Evolutionary conservation across 2,888 invertebrate species (phyloP).

Genomic region (Acleris sparsana): DNA sequence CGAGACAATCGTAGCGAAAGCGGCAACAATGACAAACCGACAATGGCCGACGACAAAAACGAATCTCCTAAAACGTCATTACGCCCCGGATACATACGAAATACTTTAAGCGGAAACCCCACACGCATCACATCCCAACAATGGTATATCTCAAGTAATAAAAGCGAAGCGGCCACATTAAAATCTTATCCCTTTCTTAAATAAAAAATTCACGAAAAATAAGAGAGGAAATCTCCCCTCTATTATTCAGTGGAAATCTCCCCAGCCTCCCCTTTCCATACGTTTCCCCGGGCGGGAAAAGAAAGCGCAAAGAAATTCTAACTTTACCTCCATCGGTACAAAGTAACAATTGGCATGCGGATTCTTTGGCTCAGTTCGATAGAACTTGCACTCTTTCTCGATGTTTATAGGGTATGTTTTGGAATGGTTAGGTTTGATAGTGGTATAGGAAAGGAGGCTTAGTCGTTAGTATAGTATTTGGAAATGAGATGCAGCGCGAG

Average conservation of each 20-base stretch:
- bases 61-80: constrained; percentile 72
- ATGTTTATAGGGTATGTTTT: constrained; percentile 62
- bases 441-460: constrained; percentile 30
- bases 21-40: constrained; percentile 45
- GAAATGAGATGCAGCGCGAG: constrained; percentile 82
- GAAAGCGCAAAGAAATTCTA: constrained; percentile 69
- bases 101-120: constrained; percentile 80
- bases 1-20: constrained; percentile 31
- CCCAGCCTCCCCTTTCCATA: constrained; percentile 48
- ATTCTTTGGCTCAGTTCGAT: constrained; percentile 38
- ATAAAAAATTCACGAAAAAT: constrained; percentile 84
- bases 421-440: constrained; percentile 46
- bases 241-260: constrained; percentile 74
- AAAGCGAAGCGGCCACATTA: constrained; percentile 80
- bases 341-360: constrained; percentile 70
- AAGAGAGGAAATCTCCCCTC: constrained; percentile 77
- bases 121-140: constrained; percentile 77
- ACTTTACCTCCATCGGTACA: constrained; percentile 68
- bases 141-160: constrained; percentile 79
- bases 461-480: constrained; percentile 68
- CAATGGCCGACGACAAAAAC: constrained; percentile 48
- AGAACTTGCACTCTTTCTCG: constrained; percentile 54
- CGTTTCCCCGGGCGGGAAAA: constrained; percentile 51
- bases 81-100: constrained; percentile 69
- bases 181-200: constrained; percentile 84